Evolutionary conservation across 1,140 invertebrate genomes (phyloP).

Genomic region (Drosophila watanabei): DNA sequence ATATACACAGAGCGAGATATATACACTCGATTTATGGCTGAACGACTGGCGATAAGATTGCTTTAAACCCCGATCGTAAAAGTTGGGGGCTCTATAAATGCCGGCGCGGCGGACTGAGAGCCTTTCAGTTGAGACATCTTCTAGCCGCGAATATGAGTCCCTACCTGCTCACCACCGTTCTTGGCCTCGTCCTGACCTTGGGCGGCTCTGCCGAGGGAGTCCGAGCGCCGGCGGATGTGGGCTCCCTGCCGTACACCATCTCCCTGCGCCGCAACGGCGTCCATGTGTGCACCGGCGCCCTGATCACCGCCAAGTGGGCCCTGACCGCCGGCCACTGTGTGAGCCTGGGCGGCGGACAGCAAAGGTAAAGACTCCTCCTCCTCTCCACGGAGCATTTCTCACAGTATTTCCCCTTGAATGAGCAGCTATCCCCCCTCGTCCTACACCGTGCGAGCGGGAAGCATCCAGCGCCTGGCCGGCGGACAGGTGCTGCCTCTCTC

Average conservation of each 20-base stretch:
- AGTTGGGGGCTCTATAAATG: slow-evolving; percentile 27
- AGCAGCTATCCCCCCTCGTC: slow-evolving; percentile 65
- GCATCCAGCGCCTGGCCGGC: slow-evolving; percentile 70
- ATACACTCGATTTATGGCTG: slow-evolving; percentile 21
- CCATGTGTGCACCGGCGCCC: slow-evolving; percentile 58
- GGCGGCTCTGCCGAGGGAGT: background rate
- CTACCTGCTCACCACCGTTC: background rate
- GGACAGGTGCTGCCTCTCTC: slow-evolving; percentile 59
- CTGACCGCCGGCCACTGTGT: slow-evolving; percentile 78
- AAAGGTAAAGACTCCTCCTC: slow-evolving; percentile 54
- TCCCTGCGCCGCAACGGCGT: slow-evolving; percentile 63
- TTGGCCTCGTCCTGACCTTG: slow-evolving; percentile 5
- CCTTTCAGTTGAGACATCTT: slow-evolving; percentile 10
- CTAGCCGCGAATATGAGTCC: slow-evolving; percentile 13
- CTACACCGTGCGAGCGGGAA: slow-evolving; percentile 64
- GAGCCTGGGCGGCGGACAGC: slow-evolving; percentile 46
- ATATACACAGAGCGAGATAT: background rate
- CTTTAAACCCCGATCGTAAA: slow-evolving; percentile 28
- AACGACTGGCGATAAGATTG: slow-evolving; percentile 21
- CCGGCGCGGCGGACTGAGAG: background rate
- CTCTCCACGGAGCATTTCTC: background rate
- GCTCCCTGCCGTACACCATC: slow-evolving; percentile 68
- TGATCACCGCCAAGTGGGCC: slow-evolving; percentile 38
- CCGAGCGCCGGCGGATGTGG: slow-evolving; percentile 38
- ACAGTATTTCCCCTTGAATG: background rate